phyloP scores from a whole-genome alignment of 2,113 vertebrate genomes.

The Lethenteron reissneri region DNA sequence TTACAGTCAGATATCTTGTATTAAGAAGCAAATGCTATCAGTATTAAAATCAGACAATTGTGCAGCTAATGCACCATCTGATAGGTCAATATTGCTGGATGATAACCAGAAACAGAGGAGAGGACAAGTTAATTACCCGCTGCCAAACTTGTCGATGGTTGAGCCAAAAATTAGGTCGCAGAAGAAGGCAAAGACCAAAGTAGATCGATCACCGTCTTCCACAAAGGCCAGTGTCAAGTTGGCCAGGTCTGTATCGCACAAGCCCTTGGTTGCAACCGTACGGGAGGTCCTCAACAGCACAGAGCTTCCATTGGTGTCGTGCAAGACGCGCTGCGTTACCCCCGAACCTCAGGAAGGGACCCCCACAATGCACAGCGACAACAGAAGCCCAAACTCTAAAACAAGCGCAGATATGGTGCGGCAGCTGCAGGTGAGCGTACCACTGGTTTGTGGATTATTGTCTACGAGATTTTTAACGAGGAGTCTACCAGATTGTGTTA shows the following conservation, averaged over 20 bases:
- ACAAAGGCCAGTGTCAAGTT: constrained; percentile 15
- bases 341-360: constrained; percentile 4
- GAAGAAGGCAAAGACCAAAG: constrained; percentile 29
- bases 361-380: constrained; percentile 9
- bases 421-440: constrained; percentile 50
- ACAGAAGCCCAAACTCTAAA: constrained; percentile 33
- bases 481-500: too few relatives aligned
- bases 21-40: too few relatives aligned
- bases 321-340: constrained; percentile 33
- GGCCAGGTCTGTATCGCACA: not conserved
- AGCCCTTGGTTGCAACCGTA: constrained; percentile 16
- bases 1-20: too few relatives aligned
- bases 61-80: not conserved
- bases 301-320: constrained; percentile 65
- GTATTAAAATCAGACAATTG: not conserved
- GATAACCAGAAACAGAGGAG: constrained; percentile 24
- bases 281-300: constrained; percentile 14
- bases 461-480: not conserved
- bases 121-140: constrained; percentile 29
- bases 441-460: not conserved
- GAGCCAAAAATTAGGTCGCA: constrained; percentile 44
- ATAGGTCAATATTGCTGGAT: constrained; percentile 6
- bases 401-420: constrained; percentile 46
- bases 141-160: constrained; percentile 69
- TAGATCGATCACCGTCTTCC: constrained; percentile 26